These are phyloP conservation scores for Drosophila histrio DNA, from an alignment of 2,888 invertebrate genomes.

Conservation along the genomic window DNA sequence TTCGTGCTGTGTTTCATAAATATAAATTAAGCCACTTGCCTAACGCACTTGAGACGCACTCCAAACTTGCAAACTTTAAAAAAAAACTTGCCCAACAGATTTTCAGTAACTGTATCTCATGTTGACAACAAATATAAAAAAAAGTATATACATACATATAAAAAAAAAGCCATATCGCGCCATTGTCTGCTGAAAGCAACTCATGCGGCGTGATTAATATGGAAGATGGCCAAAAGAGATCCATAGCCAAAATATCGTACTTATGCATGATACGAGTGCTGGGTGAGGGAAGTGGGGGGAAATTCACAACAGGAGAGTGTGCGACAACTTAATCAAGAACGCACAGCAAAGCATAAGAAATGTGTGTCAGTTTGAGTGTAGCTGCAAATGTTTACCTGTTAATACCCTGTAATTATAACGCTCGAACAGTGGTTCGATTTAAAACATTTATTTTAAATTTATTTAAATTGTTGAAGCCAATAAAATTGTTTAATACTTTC, in stretches of 20 bases:
- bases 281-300: too few relatives aligned
- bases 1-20: constrained; percentile 70
- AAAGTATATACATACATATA: constrained; percentile 9
- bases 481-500: too few relatives aligned
- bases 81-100: constrained; percentile 64
- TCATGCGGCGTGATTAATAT: constrained; percentile 77
- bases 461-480: too few relatives aligned
- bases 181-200: constrained; percentile 76
- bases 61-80: constrained; percentile 44
- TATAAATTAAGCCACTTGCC: constrained; percentile 78
- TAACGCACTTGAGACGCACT: constrained; percentile 64
- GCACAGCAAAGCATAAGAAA: neutral
- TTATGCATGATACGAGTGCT: constrained; percentile 33
- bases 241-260: constrained; percentile 24
- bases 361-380: neutral
- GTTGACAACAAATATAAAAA: constrained; percentile 34
- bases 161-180: constrained; percentile 57
- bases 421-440: neutral
- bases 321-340: constrained; percentile 70
- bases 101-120: constrained; percentile 31
- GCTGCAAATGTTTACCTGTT: neutral
- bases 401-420: neutral
- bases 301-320: constrained; percentile 12
- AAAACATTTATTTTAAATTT: too few relatives aligned
- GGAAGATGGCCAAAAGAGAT: constrained; percentile 74